Evolutionary conservation across 37 sponge, comb jelly and placozoan genomes (phyloP).

Genomic region (Chondrosia reniformis): DNA sequence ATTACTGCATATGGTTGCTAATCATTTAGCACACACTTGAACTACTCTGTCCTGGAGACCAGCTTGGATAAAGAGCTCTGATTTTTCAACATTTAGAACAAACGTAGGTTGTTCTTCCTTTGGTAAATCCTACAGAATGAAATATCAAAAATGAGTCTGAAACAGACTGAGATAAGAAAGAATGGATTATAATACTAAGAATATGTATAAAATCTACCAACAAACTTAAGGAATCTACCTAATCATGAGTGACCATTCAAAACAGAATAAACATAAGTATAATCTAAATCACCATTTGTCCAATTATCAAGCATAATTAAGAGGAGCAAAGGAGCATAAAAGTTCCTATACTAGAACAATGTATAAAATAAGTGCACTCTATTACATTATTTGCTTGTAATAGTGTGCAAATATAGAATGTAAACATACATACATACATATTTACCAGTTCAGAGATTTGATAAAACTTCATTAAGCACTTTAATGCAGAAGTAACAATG

Average conservation of each 20-base stretch:
- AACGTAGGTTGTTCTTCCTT: constrained; percentile 66
- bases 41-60: constrained; percentile 87
- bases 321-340: too few relatives aligned
- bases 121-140: constrained; percentile 68
- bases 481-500: constrained; percentile 76
- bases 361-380: too few relatives aligned
- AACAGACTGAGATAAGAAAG: not conserved
- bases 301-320: too few relatives aligned
- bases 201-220: too few relatives aligned
- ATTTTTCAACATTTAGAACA: constrained; percentile 71
- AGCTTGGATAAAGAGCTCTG: constrained; percentile 81
- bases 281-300: too few relatives aligned
- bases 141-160: not conserved
- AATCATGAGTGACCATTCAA: too few relatives aligned
- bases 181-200: too few relatives aligned
- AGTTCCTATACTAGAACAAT: too few relatives aligned
- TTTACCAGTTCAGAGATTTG: constrained; percentile 68
- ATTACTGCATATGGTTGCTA: not conserved
- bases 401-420: too few relatives aligned
- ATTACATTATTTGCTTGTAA: too few relatives aligned
- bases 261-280: too few relatives aligned
- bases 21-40: constrained; percentile 42
- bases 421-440: not conserved
- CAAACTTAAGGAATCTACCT: not conserved
- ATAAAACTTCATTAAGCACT: constrained; percentile 83